A percentile compares a stretch with the other conserved stretches of the same genome.
Evolutionary conservation across 2,113 vertebrate genomes (phyloP).

Genomic region (Solea senegalensis): DNA sequence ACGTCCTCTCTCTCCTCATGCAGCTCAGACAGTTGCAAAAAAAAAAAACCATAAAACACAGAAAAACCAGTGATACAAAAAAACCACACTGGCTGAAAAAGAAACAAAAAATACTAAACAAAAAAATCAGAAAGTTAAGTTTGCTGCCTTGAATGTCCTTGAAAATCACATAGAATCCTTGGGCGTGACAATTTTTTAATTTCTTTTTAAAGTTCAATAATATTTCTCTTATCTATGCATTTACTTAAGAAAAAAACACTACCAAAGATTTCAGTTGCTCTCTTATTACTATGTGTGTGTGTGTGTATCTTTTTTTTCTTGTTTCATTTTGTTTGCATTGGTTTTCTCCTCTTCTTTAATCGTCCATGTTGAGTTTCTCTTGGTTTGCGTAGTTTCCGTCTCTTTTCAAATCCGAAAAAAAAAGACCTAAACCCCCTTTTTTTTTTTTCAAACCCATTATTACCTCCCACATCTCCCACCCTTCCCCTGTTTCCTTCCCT

Average conservation of each 20-base stretch:
- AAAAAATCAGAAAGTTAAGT: constrained; percentile 55
- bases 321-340: constrained; percentile 73
- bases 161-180: constrained; percentile 79
- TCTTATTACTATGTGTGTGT: constrained; percentile 77
- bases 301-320: constrained; percentile 53
- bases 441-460: constrained; percentile 32
- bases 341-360: constrained; percentile 75
- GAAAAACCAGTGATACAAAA: constrained; percentile 62
- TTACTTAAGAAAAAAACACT: constrained; percentile 75
- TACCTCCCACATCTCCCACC: constrained; percentile 21
- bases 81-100: constrained; percentile 63
- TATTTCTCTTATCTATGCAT: constrained; percentile 76
- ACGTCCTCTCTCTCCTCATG: constrained; percentile 71
- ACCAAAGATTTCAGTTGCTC: constrained; percentile 78
- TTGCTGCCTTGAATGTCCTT: constrained; percentile 78
- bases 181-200: constrained; percentile 70
- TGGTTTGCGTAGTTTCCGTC: constrained; percentile 74
- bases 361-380: constrained; percentile 79
- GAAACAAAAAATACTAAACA: constrained; percentile 23
- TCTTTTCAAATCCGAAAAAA: constrained; percentile 52
- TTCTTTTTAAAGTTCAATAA: constrained; percentile 71
- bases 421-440: constrained; percentile 51
- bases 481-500: constrained; percentile 5
- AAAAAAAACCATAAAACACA: constrained; percentile 63
- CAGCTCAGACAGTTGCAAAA: constrained; percentile 67